Base-by-base conservation (phyloP, 2,113 vertebrate species). In the Pterocles orientalis region DNA sequence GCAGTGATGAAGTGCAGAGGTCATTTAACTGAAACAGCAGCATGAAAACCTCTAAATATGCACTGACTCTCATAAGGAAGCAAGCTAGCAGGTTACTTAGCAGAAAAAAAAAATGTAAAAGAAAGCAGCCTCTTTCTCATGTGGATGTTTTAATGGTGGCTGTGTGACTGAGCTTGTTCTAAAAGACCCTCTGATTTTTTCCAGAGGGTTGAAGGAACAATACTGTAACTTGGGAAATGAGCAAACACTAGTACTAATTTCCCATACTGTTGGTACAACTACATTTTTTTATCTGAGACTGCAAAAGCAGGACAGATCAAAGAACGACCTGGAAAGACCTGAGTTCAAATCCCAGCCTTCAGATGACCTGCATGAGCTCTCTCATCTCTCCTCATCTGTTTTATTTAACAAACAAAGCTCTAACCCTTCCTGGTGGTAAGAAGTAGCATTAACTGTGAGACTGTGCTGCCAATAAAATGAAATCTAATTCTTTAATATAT, bases 1-100 rank as follows among this genome's bases (percentile, higher is more conserved):
- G 33, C n/a, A 70, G 18, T 48, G 51, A 60, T 41, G 51, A 88
- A 81, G 34, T 88, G 72, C 53, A 71, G 60, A 93, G 36, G 83
- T 88, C 54, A 77, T 82, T 95, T 57, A 92, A 88, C 47, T 83
- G 82, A 78, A 95, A 86, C 21, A 77, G 60, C 47, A 90, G 12
- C 62, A 88, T 71, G 68, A 64, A 86, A 86, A 66, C 24, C 68
- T 53, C 47, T 73, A 86, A 77, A 92, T 57, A 75, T 0, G 0
- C 64, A 60, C 21, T 64, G 51, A 70, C 26, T 78, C 18, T 64
- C 25, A 13, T 4, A 56, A n/a, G 33, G 29, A 93, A 78, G 65
- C 56, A 75, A 88, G 33, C 33, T 70, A 78, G 26, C 39, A 78
- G 78, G 50, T 57, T 34, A 71, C 51, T 83, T 57, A n/a, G 36